Base-by-base conservation (phyloP, 37 sponge, comb jelly and placozoan genomes). In the Halichondria panicea region DNA sequence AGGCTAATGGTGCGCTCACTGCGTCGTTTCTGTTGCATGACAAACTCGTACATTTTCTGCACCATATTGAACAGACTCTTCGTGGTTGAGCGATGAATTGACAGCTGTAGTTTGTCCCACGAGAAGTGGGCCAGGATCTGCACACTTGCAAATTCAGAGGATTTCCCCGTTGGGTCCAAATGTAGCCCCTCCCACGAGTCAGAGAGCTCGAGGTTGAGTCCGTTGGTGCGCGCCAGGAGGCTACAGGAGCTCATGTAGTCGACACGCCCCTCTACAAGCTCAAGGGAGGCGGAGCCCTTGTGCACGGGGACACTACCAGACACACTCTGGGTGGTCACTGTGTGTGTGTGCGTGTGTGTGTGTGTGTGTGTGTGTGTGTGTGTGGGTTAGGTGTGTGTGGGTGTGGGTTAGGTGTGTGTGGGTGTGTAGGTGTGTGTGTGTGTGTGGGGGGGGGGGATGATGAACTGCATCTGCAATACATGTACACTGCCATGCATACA, bases 191-290 rank as follows among this genome's bases (percentile, higher is more conserved):
- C 55, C 91, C 91, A 91, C 43, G 33, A 15, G 44, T 91, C 91
- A 43, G 37, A 70, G 0, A 66, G 12, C 1, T 76, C 24, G 7
- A 77, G 77, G 3, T 32, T 36, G 9, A 85, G 19, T 0, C 73
- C 32, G 22, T 74, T 65, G 33, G 87, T 83, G 56, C 66, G 68
- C 22, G 55, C 78, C 19, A 85, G 77, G 13, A 91, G 33, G 5
- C 80, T 76, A 36, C 56, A 71, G 1, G 91, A 63, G 33, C 89
- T 85, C 93, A 93, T 93, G 79, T 85, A 93, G 63, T 93, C 89
- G 45, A 93, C 78, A 63, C 79, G 59, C 1, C 79, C 82, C 21
- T 93, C 79, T 32, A 84, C 45, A n/a, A 71, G 44, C 4, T 43
- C 34, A 0, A 93, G 36, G 42, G 80, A 55, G 8, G 74, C 77